Conservation (phyloP, 2,888 invertebrate species). For the Mythimna albipuncta region DNA sequence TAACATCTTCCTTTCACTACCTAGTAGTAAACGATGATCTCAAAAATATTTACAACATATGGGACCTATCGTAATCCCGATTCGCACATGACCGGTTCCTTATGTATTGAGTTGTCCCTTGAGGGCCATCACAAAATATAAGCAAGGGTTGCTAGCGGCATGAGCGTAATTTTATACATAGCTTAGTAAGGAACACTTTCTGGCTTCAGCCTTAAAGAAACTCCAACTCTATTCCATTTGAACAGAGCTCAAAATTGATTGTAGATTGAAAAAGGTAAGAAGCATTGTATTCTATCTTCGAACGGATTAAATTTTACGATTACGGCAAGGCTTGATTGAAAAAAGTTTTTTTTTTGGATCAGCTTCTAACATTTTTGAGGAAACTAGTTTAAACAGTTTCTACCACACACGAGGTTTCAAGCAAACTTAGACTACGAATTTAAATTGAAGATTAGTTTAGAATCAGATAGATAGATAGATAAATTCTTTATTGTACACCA, state of each 20-base stretch:
- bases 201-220: constrained; percentile 12
- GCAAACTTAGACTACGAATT: neutral
- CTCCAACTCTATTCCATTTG: constrained; percentile 18
- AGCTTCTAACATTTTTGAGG: constrained; percentile 14
- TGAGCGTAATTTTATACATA: constrained; percentile 68
- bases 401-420: constrained; percentile 16
- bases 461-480: too few relatives aligned
- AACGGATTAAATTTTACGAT: constrained; percentile 52
- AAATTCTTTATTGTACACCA: too few relatives aligned
- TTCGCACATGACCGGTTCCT: constrained; percentile 68
- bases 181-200: constrained; percentile 57
- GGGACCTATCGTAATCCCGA: constrained; percentile 66
- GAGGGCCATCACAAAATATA: constrained; percentile 65
- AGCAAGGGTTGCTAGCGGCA: constrained; percentile 62
- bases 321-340: constrained; percentile 51
- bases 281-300: constrained; percentile 58
- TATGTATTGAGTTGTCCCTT: constrained; percentile 68
- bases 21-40: constrained; percentile 59
- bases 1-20: constrained; percentile 40
- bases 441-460: neutral
- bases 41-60: constrained; percentile 65
- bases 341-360: constrained; percentile 35
- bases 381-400: constrained; percentile 27
- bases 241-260: constrained; percentile 28
- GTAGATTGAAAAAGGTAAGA: constrained; percentile 30